A percentile compares a stretch with the other conserved stretches of the same genome.
These are phyloP conservation scores for Brachyptera risi DNA, from an alignment of 2,888 invertebrate genomes.

Conservation along the genomic window DNA sequence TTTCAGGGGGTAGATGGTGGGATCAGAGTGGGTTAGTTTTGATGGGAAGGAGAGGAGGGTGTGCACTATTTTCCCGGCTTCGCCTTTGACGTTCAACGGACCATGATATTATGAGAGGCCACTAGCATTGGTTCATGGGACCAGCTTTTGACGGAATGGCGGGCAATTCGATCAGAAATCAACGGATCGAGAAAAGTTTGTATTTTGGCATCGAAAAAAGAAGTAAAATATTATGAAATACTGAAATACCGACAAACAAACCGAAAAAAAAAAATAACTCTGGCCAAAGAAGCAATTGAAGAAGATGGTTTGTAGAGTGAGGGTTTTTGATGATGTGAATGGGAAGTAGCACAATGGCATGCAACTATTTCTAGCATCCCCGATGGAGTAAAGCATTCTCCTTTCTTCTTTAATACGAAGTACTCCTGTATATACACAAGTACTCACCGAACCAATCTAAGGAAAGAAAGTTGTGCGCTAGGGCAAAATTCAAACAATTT, in stretches of 20 bases:
- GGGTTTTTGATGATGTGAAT: too few species aligned
- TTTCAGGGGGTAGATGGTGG: neutral
- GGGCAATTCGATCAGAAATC: conserved; percentile 27
- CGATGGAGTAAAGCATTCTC: too few species aligned
- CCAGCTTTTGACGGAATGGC: conserved; percentile 17
- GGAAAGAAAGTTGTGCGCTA: neutral
- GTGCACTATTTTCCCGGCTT: conserved; percentile 2
- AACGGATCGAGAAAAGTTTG: conserved; percentile 27
- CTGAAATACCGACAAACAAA: too few species aligned
- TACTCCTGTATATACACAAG: too few species aligned
- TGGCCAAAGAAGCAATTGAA: conserved; percentile 3
- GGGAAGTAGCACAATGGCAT: too few species aligned
- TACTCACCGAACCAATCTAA: too few species aligned
- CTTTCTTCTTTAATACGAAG: too few species aligned
- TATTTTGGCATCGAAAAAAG: conserved; percentile 25
- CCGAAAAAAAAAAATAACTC: too few species aligned
- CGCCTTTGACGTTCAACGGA: conserved; percentile 24
- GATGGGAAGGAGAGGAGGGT: neutral
- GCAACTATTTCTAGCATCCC: too few species aligned
- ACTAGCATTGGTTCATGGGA: neutral
- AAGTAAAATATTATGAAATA: conserved; percentile 22
- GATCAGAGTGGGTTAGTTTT: neutral
- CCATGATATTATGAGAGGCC: conserved; percentile 24
- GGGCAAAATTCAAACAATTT: neutral
- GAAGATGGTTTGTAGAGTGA: conserved; percentile 1